These are phyloP conservation scores for Sesia apiformis DNA, from an alignment of 2,888 invertebrate species.

Conservation along the genomic window DNA sequence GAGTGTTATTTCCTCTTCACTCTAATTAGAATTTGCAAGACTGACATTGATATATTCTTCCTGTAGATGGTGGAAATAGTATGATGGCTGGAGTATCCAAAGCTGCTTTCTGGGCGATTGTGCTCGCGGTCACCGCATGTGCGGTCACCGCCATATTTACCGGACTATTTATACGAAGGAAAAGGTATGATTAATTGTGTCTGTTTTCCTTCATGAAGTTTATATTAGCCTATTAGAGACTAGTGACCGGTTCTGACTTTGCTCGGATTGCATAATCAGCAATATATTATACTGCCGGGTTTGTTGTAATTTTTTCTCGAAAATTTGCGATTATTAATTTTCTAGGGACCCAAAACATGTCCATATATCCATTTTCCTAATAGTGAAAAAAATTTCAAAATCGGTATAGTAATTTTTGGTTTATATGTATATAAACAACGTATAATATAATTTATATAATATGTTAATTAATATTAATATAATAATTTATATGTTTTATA, in stretches of 20 bases:
- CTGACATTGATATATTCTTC: not conserved
- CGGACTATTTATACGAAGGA: conserved; percentile 44
- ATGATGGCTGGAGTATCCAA: conserved; percentile 56
- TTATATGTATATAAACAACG: too few species aligned
- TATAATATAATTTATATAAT: too few species aligned
- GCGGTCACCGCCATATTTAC: conserved; percentile 38
- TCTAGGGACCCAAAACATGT: not conserved
- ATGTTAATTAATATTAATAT: too few species aligned
- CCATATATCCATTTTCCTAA: not conserved
- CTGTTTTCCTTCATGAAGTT: not conserved
- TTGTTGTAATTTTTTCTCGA: too few species aligned
- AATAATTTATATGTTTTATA: too few species aligned
- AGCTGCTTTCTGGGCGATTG: conserved; percentile 54
- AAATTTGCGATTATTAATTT: too few species aligned
- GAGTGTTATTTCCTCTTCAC: too few species aligned
- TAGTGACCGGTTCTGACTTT: not conserved
- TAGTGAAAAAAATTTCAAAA: not conserved
- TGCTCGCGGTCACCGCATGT: conserved; percentile 40
- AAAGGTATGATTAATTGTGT: conserved; percentile 31
- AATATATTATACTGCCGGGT: not conserved
- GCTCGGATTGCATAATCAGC: not conserved
- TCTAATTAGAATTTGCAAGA: too few species aligned
- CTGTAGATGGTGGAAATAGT: conserved; percentile 47
- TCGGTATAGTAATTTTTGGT: too few species aligned
- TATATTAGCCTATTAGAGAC: not conserved